A percentile compares a stretch with the other conserved stretches of the same genome.
phyloP scores from a whole-genome alignment of 1,140 invertebrate species.

The Druon quercuslanigerum region DNA sequence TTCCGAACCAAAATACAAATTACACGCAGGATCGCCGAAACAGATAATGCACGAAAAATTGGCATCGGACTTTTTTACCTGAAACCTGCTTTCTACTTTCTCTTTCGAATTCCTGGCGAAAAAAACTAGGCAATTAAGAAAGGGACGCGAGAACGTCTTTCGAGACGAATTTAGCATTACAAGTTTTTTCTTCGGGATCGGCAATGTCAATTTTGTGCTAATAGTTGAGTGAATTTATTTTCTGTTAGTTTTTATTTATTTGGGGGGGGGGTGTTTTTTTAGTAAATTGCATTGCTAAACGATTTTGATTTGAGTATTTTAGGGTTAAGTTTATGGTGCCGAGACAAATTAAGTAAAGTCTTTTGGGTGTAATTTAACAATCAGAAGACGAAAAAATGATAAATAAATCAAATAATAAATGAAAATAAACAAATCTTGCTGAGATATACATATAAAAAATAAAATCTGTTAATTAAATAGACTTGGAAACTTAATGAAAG shows the following conservation, averaged over 20 bases:
- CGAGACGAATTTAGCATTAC: conserved; percentile 14
- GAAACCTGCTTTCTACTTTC: conserved; percentile 64
- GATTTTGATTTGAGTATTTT: no score
- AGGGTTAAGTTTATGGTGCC: no score
- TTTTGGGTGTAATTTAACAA: no score
- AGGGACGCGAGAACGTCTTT: conserved; percentile 9
- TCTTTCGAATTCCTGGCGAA: conserved; percentile 28
- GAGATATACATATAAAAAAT: no score
- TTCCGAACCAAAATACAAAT: conserved; percentile 59
- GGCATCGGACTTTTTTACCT: conserved; percentile 54
- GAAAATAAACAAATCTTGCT: no score
- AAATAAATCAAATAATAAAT: no score
- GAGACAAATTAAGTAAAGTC: no score
- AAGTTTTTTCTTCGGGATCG: not conserved
- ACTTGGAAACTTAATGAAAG: no score
- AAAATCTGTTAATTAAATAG: no score
- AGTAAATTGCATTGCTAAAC: not conserved
- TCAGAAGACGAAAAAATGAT: no score
- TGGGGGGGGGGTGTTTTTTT: not conserved
- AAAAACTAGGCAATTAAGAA: conserved; percentile 32
- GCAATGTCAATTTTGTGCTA: not conserved
- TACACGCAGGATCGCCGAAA: conserved; percentile 40
- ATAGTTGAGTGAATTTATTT: not conserved
- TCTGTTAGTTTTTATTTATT: not conserved
- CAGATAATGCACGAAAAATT: conserved; percentile 48